These are phyloP conservation scores for Thysanoteuthis rhombus DNA, from an alignment of 2,888 invertebrate genomes.

Conservation along the genomic window DNA sequence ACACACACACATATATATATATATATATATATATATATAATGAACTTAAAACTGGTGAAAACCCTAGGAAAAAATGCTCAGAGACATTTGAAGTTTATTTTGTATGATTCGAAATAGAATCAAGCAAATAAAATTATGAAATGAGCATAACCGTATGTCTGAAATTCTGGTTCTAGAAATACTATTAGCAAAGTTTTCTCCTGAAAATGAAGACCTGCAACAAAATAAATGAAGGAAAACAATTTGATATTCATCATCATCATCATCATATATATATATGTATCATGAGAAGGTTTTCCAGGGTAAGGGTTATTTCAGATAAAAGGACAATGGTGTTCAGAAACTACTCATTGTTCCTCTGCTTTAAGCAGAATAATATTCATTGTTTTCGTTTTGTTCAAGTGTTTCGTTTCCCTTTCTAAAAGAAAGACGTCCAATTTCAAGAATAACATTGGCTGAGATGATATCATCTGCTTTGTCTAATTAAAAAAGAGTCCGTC, in stretches of 20 bases:
- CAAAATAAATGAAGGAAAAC: not conserved
- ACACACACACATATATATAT: too few species aligned
- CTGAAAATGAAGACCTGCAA: not conserved
- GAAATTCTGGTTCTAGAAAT: too few species aligned
- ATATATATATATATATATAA: too few species aligned
- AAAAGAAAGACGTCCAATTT: not conserved
- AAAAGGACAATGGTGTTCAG: not conserved
- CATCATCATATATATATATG: not conserved
- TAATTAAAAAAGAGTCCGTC: not conserved
- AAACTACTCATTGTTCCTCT: not conserved
- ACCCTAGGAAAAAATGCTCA: too few species aligned
- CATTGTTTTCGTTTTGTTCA: not conserved
- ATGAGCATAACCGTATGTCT: too few species aligned
- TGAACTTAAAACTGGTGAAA: too few species aligned
- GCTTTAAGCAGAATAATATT: not conserved
- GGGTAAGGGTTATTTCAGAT: too few species aligned
- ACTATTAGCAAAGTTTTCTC: not conserved
- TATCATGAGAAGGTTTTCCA: not conserved
- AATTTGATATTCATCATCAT: not conserved
- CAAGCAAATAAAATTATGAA: too few species aligned
- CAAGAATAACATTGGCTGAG: not conserved
- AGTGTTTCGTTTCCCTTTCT: not conserved
- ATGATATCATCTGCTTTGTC: not conserved
- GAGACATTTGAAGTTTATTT: too few species aligned
- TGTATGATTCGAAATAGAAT: too few species aligned